Percentiles rank a stretch among this genome's conserved stretches.
Conservation (phyloP, 2,797 vertebrate genomes). For the Steatocranus sp. region DNA sequence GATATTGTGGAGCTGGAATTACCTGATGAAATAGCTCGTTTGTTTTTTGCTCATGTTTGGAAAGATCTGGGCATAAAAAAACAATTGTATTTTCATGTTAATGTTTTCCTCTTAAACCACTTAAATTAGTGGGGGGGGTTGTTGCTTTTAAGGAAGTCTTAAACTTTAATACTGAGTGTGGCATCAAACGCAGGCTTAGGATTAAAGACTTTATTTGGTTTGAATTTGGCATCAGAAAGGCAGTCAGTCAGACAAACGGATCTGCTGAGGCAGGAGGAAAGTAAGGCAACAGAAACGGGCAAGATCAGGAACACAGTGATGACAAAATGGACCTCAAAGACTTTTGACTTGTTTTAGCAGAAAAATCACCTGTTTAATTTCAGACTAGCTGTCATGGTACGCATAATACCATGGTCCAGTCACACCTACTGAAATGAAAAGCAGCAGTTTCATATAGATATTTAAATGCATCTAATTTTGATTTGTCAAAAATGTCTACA, state of each 20-base stretch:
- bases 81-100: not conserved
- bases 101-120: not conserved
- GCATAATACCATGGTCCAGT: not conserved
- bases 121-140: not conserved
- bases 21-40: conserved; percentile 19
- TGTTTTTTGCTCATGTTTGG: not conserved
- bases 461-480: not conserved
- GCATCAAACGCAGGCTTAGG: not conserved
- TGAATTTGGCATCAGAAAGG: not conserved
- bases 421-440: not conserved
- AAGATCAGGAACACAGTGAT: not conserved
- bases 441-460: not conserved
- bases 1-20: not conserved
- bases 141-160: not conserved
- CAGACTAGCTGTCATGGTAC: not conserved
- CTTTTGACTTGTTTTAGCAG: not conserved
- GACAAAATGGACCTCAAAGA: not conserved
- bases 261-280: not conserved
- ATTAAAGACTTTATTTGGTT: not conserved
- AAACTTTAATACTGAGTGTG: not conserved
- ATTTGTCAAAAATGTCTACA: not conserved
- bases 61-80: not conserved
- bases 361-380: not conserved
- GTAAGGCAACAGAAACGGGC: not conserved
- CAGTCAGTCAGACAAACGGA: not conserved